Base-by-base conservation (phyloP, 2,113 vertebrate genomes). In the Ellobius talpinus region DNA sequence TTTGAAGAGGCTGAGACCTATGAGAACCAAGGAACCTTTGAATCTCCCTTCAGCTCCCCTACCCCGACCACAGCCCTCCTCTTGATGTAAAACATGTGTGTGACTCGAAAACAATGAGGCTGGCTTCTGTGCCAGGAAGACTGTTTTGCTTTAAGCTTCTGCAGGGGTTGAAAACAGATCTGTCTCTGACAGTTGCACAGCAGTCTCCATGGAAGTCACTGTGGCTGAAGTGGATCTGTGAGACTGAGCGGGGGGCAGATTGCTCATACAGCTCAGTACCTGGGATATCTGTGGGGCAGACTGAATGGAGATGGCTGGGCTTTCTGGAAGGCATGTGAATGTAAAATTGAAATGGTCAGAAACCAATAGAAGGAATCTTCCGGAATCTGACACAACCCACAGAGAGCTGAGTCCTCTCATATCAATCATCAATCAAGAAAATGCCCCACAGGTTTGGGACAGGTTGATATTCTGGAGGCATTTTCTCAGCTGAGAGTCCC, bases 31-130 rank as follows among this genome's bases (percentile, higher is more conserved):
- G 91, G 96, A 97, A 91, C 90, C 96, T 97, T 84, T 93, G 93
- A 97, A 76, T 97, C 97, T 97, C 94, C 91, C 96, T 85, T 81
- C 24, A 76, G 97, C 90, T 72, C 95, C 77, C 61, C 90, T 90
- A 33, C 78, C 84, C 92, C 29, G 13, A 97, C 98, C 97, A 96
- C 97, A 92, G 95, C 92, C 92, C 90, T 81, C 89, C 90, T 94
- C 95, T 97, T 97, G 97, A 98, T 98, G 94, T 92, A 87, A 98
- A 98, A 96, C 97, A 96, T 92, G 96, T 98, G 98, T 95, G 95
- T 66, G 65, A 96, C 93, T 76, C 78, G 95, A 98, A 96, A 98
- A 96, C 95, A 96, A 95, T 55, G 90, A 82, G 72, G 88, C 96
- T 92, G 47, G 66, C 65, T 89, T 96, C 93, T 92, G 58, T 63